These are phyloP conservation scores for Tribolium freemani DNA, from an alignment of 2,888 invertebrate species.

Conservation along the genomic window DNA sequence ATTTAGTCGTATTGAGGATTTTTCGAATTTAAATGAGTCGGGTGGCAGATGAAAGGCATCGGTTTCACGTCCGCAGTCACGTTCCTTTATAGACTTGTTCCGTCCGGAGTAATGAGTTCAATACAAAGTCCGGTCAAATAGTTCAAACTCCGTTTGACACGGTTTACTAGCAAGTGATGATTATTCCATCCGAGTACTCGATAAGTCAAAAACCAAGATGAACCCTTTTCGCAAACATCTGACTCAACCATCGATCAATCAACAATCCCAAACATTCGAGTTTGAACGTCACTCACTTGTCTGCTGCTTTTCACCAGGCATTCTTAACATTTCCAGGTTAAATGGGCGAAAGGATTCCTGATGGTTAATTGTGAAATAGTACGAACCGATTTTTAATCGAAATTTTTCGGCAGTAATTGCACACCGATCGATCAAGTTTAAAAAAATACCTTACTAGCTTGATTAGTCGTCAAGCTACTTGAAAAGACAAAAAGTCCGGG, in stretches of 20 bases:
- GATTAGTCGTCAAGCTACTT: too few relatives aligned
- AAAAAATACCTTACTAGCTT: too few relatives aligned
- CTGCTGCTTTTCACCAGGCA: constrained; percentile 57
- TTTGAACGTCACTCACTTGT: constrained; percentile 61
- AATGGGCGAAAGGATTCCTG: constrained; percentile 55
- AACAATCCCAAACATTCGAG: constrained; percentile 61
- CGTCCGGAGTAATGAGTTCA: constrained; percentile 18
- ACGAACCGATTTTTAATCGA: constrained; percentile 32
- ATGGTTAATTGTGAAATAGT: constrained; percentile 40
- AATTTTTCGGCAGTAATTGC: background rate
- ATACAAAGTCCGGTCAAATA: constrained; percentile 11
- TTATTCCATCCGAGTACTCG: constrained; percentile 12
- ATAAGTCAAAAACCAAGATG: constrained; percentile 25
- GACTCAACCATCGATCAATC: constrained; percentile 63
- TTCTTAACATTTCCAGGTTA: constrained; percentile 57
- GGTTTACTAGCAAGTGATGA: constrained; percentile 12
- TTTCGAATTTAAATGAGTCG: constrained; percentile 20
- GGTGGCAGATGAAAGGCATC: constrained; percentile 2
- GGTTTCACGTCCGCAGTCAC: background rate
- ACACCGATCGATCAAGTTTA: too few relatives aligned
- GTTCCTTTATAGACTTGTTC: constrained; percentile 19
- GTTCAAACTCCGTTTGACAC: constrained; percentile 5
- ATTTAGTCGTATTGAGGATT: constrained; percentile 1
- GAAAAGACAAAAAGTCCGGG: too few relatives aligned
- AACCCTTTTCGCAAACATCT: constrained; percentile 40